Base-by-base conservation (phyloP, 2,797 vertebrate genomes). In the Pseudotriccus pelzelni region DNA sequence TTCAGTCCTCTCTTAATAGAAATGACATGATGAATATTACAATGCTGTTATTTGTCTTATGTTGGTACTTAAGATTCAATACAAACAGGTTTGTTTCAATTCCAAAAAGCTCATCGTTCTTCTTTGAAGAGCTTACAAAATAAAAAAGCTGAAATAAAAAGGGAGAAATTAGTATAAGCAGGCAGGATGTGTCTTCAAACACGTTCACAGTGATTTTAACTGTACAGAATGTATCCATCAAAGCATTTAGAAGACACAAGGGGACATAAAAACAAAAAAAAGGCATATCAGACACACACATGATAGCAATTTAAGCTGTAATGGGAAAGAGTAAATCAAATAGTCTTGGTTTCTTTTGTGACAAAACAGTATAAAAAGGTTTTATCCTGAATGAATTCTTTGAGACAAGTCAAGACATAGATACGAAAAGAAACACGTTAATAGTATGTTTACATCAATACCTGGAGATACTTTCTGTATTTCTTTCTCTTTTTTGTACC, bases 371-470 rank as follows among this genome's bases (percentile, higher is more conserved):
- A 72, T 10, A 74, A 77, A 77, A 63, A 36, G 41, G 1, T 16
- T 76, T 60, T 67, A 60, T 44, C 7, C 8, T 73, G 36, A 58
- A 50, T 5, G 5, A 83, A 12, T 58, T 83, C 0, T 74, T 89
- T 53, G n/a, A 85, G 36, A 55, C 9, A 53, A 64, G 5, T 23
- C 21, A 60, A 72, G 34, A 60, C 7, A 41, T 24, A 27, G 6
- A 55, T 15, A 43, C 0, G 1, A 19, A 10, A 53, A 76, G 10
- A 84, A 84, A 62, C 1, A 4, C 0, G 1, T 82, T 92, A 81
- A 28, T 52, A 22, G 1, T 24, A 30, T 47, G 17, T 66, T 79
- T 66, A 32, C 30, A 47, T 46, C 22, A 60, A n/a, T 16, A 56
- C 3, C 8, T 47, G 23, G 24, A 34, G 5, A 21, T 60, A 41